Percentiles rank a stretch among this genome's conserved stretches.
phyloP scores from a whole-genome alignment of 2,113 vertebrate genomes.

The Notarius quadriscutis region DNA sequence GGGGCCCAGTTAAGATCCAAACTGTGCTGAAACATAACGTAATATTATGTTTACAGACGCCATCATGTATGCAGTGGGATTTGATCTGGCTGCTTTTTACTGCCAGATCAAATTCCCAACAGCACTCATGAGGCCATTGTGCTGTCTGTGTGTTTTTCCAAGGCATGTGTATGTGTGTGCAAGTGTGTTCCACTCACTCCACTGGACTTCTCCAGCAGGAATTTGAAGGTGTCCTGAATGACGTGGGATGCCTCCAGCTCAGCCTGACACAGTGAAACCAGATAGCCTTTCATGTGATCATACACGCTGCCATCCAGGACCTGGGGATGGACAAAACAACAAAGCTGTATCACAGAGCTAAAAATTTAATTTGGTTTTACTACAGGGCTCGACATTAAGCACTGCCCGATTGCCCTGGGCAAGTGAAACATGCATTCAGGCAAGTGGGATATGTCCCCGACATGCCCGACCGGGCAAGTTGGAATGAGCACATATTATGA shows the following conservation, averaged over 20 bases:
- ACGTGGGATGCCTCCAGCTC: conserved; percentile 87
- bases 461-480: too few relatives aligned
- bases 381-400: too few relatives aligned
- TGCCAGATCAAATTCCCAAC: conserved; percentile 47
- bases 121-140: conserved; percentile 20
- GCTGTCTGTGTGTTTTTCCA: conserved; percentile 29
- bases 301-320: conserved; percentile 88
- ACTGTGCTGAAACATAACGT: not conserved
- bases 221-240: conserved; percentile 87
- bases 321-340: conserved; percentile 65
- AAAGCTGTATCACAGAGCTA: not conserved
- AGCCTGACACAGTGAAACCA: conserved; percentile 89
- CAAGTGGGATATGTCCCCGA: too few relatives aligned
- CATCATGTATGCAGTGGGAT: conserved; percentile 7
- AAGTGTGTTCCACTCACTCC: conserved; percentile 73
- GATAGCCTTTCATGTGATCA: conserved; percentile 91
- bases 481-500: too few relatives aligned
- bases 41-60: not conserved
- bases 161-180: not conserved
- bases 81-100: conserved; percentile 29
- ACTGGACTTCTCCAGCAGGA: conserved; percentile 84
- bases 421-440: too few relatives aligned
- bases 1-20: not conserved
- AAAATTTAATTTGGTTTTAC: not conserved
- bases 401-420: too few relatives aligned